phyloP scores from a whole-genome alignment of 2,888 invertebrate genomes.

The Parascotia fuliginaria region DNA sequence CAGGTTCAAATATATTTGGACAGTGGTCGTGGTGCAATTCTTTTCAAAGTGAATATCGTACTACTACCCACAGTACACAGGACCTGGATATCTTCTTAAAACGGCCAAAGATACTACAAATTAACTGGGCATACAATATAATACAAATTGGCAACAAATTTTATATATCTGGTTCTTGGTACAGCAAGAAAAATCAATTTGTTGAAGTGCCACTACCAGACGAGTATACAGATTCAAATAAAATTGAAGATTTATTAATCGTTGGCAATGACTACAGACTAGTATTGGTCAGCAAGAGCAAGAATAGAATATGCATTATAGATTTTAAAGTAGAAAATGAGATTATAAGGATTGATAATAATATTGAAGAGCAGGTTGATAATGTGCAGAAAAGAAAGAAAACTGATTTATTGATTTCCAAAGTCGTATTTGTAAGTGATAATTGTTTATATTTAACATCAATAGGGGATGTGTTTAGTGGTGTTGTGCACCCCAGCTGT shows the following conservation, averaged over 20 bases:
- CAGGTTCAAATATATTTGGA: constrained; percentile 75
- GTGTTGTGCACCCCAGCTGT: constrained; percentile 85
- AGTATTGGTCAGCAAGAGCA: constrained; percentile 51
- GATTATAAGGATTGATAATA: constrained; percentile 53
- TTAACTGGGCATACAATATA: constrained; percentile 78
- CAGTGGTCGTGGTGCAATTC: constrained; percentile 66
- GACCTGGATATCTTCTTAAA: constrained; percentile 34
- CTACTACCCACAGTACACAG: constrained; percentile 25
- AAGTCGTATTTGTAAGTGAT: constrained; percentile 55
- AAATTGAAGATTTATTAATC: constrained; percentile 43
- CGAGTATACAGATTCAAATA: constrained; percentile 31
- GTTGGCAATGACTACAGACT: constrained; percentile 70
- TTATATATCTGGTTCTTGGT: constrained; percentile 66
- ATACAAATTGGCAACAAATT: constrained; percentile 51
- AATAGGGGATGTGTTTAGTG: constrained; percentile 77
- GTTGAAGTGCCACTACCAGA: constrained; percentile 55
- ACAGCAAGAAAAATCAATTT: constrained; percentile 54
- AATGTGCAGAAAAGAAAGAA: constrained; percentile 47
- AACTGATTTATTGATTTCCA: constrained; percentile 48
- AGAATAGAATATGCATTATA: constrained; percentile 54
- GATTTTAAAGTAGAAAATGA: constrained; percentile 51
- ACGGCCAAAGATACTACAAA: constrained; percentile 47
- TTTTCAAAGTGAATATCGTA: constrained; percentile 54
- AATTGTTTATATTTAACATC: constrained; percentile 61
- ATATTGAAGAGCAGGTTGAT: constrained; percentile 51